Base-by-base conservation (phyloP, 2,888 invertebrate genomes). In the Pseudoips prasinana region DNA sequence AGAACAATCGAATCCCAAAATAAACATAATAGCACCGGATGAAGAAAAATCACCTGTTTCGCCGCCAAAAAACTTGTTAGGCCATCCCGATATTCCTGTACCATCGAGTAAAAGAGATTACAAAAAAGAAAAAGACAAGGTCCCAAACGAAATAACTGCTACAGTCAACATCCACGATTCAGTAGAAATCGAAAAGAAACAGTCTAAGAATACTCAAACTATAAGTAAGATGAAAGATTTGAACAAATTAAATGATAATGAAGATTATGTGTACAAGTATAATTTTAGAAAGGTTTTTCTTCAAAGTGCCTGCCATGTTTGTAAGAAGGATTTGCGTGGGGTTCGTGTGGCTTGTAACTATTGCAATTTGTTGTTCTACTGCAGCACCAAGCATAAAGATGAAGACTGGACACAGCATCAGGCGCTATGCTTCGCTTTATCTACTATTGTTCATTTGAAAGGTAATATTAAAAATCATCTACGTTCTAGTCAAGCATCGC, bases 311-410 rank as follows among this genome's bases (percentile, higher is more conserved):
- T 94, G 94, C 39, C 85, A 89, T 28, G 64, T 87, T 29, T 90
- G 90, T 47, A 88, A 89, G 43, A 81, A 77, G 14, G 72, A 75
- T 17, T 52, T 89, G 37, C 63, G 50, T 22, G 62, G 73, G 1
- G 35, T 53, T 0, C 64, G 81, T 38, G 64, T 86, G 1, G 67
- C 83, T 0, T 86, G 89, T 44, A 69, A 71, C 30, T 84, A 79
- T 27, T 94, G 94, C 47, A 87, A 89, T 37, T 82, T 94, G 76
- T 74, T 92, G 7, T 91, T 90, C 33, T 94, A 94, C 57, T 94
- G 94, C 61, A 89, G 87, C 7, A 61, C 71, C 8, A 85, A 90
- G 7, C 94, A 94, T 54, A 90, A 90, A 61, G 89, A 90, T 28
- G 84, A 90, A 20, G 92, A 92, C 57, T 88, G 85, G 73, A 49